A percentile compares a stretch with the other conserved stretches of the same genome.
Conservation (phyloP, 2,113 vertebrate species). For the Arizona elegans region DNA sequence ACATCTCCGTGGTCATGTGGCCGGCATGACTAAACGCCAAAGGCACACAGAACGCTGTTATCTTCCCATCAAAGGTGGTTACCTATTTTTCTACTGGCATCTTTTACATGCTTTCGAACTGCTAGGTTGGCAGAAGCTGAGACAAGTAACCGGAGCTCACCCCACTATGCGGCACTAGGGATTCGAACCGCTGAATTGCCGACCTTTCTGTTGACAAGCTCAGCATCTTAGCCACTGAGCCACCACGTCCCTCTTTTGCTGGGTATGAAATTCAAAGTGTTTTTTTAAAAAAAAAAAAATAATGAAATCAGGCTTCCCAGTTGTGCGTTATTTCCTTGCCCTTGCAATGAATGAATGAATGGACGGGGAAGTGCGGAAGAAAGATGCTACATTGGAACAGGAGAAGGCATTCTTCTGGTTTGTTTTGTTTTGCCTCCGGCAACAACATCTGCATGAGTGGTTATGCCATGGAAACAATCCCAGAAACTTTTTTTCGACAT, state of each 20-base stretch:
- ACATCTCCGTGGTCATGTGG: too few species aligned
- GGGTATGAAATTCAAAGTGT: neutral
- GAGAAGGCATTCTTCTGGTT: neutral
- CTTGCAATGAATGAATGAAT: neutral
- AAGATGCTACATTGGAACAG: neutral
- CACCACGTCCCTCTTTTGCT: neutral
- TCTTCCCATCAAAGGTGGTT: too few species aligned
- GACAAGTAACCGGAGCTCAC: too few species aligned
- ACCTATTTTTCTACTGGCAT: too few species aligned
- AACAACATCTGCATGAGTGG: neutral
- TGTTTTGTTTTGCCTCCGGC: neutral
- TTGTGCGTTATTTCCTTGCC: neutral
- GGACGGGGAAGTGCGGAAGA: neutral
- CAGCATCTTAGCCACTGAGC: too few species aligned
- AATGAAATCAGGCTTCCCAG: neutral
- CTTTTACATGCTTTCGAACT: too few species aligned
- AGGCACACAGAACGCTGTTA: too few species aligned
- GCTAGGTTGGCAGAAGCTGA: too few species aligned
- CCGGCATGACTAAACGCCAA: too few species aligned
- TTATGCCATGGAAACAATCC: neutral
- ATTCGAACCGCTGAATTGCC: too few species aligned
- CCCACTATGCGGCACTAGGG: too few species aligned
- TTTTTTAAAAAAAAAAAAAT: neutral
- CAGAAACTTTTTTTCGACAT: neutral
- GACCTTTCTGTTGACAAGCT: too few species aligned